Evolutionary conservation across 2,113 vertebrate species (phyloP), one percentile per base, ranked within the genome.

Genomic region (Ahaetulla prasina): DNA sequence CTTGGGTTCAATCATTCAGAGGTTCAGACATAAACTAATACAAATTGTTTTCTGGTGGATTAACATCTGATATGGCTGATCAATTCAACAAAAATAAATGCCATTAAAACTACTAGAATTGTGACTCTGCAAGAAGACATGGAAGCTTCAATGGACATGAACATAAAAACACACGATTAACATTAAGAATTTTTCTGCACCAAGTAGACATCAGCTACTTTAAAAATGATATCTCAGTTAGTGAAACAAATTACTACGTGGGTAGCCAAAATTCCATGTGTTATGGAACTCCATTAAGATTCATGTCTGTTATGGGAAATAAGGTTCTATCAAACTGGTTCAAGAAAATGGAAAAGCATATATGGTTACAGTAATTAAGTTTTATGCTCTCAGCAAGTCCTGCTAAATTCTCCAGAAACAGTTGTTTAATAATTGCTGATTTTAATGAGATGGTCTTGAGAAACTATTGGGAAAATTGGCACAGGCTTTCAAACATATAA

Each of bases 341-440:
- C 91, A 93, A 90, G 91, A 54, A 92, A 88, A 92, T 5, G 0
- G 57, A 63, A 90, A 91, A 25, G 0, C 63, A 45, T 89, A 90
- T 88, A 74, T 52, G 80, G 23, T 30, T 74, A 89, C 20, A 87
- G 12, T 88, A 93, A 95, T 87, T 8, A 0, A 23, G 89, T 60
- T 90, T 95, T 92, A 85, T 91, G 39, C 35, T 88, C 1, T 0
- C 87, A 55, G n/a, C 11, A 90, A 16, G 2, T 92, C 57, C 94
- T 94, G 87, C 60, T 91, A 93, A 93, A 60, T 39, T 92, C 27
- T 93, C 85, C 74, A 90, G 55, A 89, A 92, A 85, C 52, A 12
- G 47, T 35, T 25, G 25, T 10, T 3, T 88, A 80, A 9, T 63
- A 94, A 92, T 68, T 53, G 14, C 53, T 50, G 0, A 0, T 53